Conservation (phyloP, 2,113 vertebrate species). For the Nymphicus hollandicus region DNA sequence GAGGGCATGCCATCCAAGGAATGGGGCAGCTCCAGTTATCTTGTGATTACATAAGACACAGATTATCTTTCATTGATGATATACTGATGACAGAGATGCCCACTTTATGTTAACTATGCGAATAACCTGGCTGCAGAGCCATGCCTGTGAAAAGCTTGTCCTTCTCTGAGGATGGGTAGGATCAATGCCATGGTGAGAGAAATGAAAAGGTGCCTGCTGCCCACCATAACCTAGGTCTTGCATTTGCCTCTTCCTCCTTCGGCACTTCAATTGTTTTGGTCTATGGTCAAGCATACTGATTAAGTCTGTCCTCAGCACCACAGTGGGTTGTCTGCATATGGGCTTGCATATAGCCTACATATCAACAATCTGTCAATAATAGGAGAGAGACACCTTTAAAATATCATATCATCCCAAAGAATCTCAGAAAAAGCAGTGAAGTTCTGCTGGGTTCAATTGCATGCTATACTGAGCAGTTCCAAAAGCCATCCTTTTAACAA, state of each 20-base stretch:
- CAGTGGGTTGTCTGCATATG: background rate
- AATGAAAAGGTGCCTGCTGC: background rate
- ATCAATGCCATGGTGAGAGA: background rate
- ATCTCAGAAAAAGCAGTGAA: background rate
- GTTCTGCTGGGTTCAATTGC: background rate
- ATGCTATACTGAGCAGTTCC: background rate
- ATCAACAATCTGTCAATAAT: background rate
- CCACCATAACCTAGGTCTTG: background rate
- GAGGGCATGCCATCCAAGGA: background rate
- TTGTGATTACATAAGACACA: background rate
- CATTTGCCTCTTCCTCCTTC: background rate
- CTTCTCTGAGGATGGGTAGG: background rate
- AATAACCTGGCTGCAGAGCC: background rate
- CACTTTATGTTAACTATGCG: rapidly evolving
- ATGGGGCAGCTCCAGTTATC: background rate
- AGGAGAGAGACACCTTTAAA: background rate
- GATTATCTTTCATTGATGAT: background rate
- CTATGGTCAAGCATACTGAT: background rate
- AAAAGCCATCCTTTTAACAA: background rate
- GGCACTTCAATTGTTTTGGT: background rate
- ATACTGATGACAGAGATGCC: background rate
- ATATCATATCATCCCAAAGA: background rate
- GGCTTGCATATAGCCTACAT: background rate
- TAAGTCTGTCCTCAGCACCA: background rate
- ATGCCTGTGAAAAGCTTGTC: background rate